phyloP scores from a whole-genome alignment of 2,888 invertebrate genomes.

The Leucoma salicis region DNA sequence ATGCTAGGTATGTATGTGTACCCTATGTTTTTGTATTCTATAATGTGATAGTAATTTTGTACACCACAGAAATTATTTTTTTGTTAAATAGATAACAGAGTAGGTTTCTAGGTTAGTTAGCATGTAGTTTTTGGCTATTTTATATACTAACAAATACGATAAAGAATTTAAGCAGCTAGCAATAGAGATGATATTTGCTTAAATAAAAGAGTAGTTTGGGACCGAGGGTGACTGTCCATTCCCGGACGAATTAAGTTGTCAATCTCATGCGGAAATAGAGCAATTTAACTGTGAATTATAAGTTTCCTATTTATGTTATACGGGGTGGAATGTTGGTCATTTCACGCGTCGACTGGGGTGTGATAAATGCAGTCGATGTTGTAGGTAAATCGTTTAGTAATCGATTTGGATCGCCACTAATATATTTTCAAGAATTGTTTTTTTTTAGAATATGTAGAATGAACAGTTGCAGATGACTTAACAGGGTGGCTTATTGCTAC shows the following conservation, averaged over 20 bases:
- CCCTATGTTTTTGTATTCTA: too few relatives aligned
- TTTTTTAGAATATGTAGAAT: constrained; percentile 23
- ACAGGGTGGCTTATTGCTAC: constrained; percentile 14
- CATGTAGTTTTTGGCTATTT: too few relatives aligned
- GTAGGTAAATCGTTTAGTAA: constrained; percentile 67
- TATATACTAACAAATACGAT: too few relatives aligned
- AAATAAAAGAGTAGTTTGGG: background rate
- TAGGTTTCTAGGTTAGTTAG: too few relatives aligned
- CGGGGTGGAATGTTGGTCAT: constrained; percentile 62
- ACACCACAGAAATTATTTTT: too few relatives aligned
- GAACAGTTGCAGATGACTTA: constrained; percentile 30
- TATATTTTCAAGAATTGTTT: constrained; percentile 33
- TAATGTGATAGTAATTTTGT: too few relatives aligned
- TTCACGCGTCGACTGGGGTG: constrained; percentile 43
- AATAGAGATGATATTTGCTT: constrained; percentile 4
- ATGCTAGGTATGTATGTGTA: too few relatives aligned
- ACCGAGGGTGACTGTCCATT: constrained; percentile 41
- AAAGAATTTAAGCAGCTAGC: too few relatives aligned
- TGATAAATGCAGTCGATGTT: constrained; percentile 53
- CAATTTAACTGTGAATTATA: constrained; percentile 69
- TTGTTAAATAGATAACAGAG: too few relatives aligned
- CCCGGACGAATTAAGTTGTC: constrained; percentile 65
- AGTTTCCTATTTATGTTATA: constrained; percentile 43
- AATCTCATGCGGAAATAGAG: constrained; percentile 69
- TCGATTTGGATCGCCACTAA: constrained; percentile 38